Percentiles rank a stretch among this genome's conserved stretches.
phyloP scores from a whole-genome alignment of 2,888 invertebrate species.

The Melieria crassipennis region DNA sequence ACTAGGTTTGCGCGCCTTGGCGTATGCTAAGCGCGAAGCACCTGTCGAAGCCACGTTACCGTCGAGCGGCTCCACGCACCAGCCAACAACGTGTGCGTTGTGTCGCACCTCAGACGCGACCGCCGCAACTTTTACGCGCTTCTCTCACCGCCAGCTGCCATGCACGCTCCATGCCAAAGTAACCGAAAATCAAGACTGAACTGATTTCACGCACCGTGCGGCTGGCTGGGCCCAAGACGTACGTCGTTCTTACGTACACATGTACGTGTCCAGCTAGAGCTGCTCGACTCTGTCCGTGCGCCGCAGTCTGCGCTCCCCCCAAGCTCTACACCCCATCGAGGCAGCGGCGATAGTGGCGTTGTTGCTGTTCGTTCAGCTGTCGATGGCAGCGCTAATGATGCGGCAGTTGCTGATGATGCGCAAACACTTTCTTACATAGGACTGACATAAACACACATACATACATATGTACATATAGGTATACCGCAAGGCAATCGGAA shows the following conservation, averaged over 20 bases:
- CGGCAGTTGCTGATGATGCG: too few relatives aligned
- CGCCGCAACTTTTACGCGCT: neutral
- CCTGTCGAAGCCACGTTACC: too few relatives aligned
- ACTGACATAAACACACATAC: neutral
- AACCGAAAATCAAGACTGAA: constrained; percentile 42
- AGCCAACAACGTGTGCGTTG: neutral
- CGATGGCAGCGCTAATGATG: too few relatives aligned
- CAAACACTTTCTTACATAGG: too few relatives aligned
- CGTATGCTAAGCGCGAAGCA: too few relatives aligned
- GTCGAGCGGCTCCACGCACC: too few relatives aligned
- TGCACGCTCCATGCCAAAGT: constrained; percentile 38
- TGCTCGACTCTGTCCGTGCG: neutral
- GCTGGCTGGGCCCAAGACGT: neutral
- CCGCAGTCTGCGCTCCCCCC: too few relatives aligned
- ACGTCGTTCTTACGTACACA: neutral
- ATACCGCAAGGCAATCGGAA: neutral
- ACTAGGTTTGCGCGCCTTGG: too few relatives aligned
- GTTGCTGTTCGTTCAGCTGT: too few relatives aligned
- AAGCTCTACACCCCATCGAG: too few relatives aligned
- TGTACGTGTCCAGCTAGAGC: neutral
- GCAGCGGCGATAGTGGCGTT: too few relatives aligned
- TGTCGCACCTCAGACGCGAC: neutral
- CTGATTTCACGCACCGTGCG: constrained; percentile 15
- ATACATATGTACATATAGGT: neutral
- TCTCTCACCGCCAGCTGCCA: neutral